phyloP scores from a whole-genome alignment of 2,113 vertebrate genomes.

The Strigops habroptila region DNA sequence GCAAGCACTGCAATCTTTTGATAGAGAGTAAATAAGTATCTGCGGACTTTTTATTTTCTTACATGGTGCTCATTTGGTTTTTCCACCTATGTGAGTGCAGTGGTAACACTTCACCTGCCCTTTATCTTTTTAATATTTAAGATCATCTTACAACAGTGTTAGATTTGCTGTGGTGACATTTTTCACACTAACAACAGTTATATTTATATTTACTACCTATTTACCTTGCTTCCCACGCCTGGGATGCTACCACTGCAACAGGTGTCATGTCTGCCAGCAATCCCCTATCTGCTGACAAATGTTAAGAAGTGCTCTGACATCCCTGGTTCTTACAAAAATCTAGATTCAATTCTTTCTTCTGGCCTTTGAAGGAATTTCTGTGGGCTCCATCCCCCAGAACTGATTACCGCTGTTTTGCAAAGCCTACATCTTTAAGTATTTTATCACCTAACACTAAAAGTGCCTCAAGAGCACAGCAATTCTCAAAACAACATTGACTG shows the following conservation, averaged over 20 bases:
- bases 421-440: not conserved
- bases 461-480: not conserved
- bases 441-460: not conserved
- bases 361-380: not conserved
- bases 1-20: not conserved
- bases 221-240: accelerated
- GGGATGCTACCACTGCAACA: accelerated
- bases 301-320: not conserved
- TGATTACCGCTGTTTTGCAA: not conserved
- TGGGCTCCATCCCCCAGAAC: not conserved
- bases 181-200: not conserved
- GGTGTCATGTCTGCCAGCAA: accelerated
- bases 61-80: not conserved
- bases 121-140: not conserved
- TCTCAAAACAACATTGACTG: not conserved
- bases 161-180: not conserved
- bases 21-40: not conserved
- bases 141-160: not conserved
- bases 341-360: not conserved
- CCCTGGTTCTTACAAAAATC: not conserved
- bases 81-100: not conserved
- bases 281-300: accelerated
- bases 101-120: not conserved
- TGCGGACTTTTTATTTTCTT: not conserved
- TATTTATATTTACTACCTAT: not conserved